Evolutionary conservation across 1,140 invertebrate species (phyloP), one percentile per base, ranked within the genome.

Genomic region (Adoxophyes honmai): DNA sequence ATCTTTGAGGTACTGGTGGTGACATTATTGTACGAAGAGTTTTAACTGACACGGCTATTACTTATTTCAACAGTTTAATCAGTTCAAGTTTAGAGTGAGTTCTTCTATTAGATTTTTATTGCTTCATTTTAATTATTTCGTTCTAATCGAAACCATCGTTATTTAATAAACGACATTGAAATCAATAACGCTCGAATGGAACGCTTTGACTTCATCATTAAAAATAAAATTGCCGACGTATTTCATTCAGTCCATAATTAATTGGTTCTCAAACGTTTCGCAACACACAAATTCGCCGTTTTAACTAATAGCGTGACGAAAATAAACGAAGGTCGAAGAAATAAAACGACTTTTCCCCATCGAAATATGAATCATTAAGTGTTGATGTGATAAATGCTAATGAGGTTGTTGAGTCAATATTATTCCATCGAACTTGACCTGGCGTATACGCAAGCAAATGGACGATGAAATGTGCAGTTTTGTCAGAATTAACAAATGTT

Each of bases 351-450:
- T 11, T 2, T 35, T 53, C 15, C n/a, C 13, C 6, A 35, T 36
- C 15, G 8, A 53, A 53, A 53, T 35, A 28, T 6, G n/a, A n/a
- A 16, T 28, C 3, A 6, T 48, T 48, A 21, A 44, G 6, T 3
- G 21, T 18, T 4, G 14, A 21, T 44, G 39, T 44, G 15, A 33
- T 48, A 28, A 48, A 48, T 48, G 21, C n/a, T 48, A 48, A 33
- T 33, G 42, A 48, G 42, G 21, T 28, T 48, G 18, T 48, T 14
- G 18, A 48, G n/a, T 48, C n/a, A 48, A 48, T 28, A 28, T 28
- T 28, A 28, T 28, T 4, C n/a, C 42, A 28, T 33, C 18, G n/a
- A 48, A 28, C 21, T 48, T 48, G 42, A 48, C 42, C 18, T 14
- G 18, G 8, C 2, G 8, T 36, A 36, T 2, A 9, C 34, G 34